These are phyloP conservation scores for Ptilorrhoa leucosticta DNA, from an alignment of 2,113 vertebrate genomes.

Conservation along the genomic window DNA sequence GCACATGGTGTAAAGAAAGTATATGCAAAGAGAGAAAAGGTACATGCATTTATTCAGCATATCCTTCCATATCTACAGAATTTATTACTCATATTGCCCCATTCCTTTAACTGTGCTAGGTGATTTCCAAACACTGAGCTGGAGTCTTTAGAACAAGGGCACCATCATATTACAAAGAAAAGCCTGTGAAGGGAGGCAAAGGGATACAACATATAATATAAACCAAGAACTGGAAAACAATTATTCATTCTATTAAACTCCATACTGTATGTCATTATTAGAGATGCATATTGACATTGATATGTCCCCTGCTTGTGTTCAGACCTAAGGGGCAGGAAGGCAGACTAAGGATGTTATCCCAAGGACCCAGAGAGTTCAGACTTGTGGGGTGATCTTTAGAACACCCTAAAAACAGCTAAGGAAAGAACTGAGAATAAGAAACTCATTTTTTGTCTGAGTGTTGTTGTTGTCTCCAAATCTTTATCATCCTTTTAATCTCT, in stretches of 20 bases:
- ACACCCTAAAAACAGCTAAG: neutral
- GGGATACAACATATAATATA: neutral
- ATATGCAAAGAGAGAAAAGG: neutral
- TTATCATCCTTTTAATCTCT: neutral
- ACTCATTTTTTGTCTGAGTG: neutral
- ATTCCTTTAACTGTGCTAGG: neutral
- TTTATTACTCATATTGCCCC: neutral
- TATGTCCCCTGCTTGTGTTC: neutral
- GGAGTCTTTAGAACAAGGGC: neutral
- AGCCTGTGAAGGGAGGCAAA: neutral
- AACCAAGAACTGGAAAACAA: neutral
- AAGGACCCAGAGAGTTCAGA: neutral
- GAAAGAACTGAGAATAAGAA: neutral
- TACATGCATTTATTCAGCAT: neutral
- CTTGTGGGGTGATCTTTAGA: neutral
- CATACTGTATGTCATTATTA: neutral
- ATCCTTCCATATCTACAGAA: neutral
- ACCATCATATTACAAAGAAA: neutral
- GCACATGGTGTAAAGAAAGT: neutral
- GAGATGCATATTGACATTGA: neutral
- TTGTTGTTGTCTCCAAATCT: neutral
- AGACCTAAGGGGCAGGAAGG: neutral
- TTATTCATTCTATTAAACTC: neutral
- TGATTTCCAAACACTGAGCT: neutral
- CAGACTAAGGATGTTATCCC: neutral